Evolutionary conservation across 2,888 invertebrate genomes (phyloP).

Genomic region (Hermaeophaga mercurialis): DNA sequence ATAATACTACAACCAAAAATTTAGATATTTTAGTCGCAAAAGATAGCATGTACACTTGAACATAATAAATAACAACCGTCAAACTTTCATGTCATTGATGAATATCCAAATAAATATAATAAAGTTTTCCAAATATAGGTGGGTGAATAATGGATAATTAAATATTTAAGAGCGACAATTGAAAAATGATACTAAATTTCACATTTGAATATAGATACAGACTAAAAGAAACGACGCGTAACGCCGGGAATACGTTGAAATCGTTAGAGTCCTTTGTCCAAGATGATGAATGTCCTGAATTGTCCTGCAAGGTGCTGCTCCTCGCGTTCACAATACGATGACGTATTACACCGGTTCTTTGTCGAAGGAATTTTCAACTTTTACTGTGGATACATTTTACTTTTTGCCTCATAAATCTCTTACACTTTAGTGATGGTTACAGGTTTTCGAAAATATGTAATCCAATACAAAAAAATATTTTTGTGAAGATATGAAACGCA

Average conservation of each 20-base stretch:
- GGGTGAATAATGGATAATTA: too few species aligned
- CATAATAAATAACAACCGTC: too few species aligned
- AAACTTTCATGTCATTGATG: too few species aligned
- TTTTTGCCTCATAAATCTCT: constrained; percentile 29
- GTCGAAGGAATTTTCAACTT: constrained; percentile 50
- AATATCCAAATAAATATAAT: too few species aligned
- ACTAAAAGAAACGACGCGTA: constrained; percentile 44
- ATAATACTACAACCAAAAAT: too few species aligned
- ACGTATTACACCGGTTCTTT: constrained; percentile 57
- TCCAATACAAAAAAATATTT: too few species aligned
- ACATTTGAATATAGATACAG: not conserved
- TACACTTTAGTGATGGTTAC: constrained; percentile 28
- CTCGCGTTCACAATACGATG: constrained; percentile 53
- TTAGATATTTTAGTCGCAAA: too few species aligned
- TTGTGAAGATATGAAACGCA: too few species aligned
- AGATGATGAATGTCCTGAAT: constrained; percentile 56
- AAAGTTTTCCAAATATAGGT: too few species aligned
- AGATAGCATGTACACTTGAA: too few species aligned
- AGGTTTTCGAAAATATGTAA: too few species aligned
- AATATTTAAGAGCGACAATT: not conserved
- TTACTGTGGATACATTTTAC: constrained; percentile 22
- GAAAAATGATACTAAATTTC: not conserved
- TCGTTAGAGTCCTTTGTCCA: constrained; percentile 57
- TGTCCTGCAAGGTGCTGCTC: constrained; percentile 56
- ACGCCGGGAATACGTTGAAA: constrained; percentile 56